Evolutionary conservation across 2,797 vertebrate genomes (phyloP).

Genomic region (Notolabrus celidotus): DNA sequence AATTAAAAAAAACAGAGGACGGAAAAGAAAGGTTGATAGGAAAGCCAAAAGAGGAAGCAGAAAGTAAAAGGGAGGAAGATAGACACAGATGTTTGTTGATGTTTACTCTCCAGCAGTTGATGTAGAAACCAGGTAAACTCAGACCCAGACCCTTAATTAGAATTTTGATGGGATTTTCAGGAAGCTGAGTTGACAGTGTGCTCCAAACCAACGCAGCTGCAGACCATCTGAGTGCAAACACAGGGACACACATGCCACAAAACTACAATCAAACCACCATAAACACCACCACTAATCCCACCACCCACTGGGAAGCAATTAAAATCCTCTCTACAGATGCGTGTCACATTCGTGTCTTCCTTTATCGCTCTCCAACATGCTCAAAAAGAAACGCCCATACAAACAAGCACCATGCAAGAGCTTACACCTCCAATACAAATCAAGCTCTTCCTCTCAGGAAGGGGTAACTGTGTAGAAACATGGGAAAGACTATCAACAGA

Average conservation of each 20-base stretch:
- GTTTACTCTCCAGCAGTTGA: conserved; percentile 38
- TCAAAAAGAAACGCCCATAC: too few species aligned
- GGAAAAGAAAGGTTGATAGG: not conserved
- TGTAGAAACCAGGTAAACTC: conserved; percentile 39
- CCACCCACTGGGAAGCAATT: conserved; percentile 43
- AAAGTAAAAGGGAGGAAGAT: too few species aligned
- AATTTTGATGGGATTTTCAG: conserved; percentile 40
- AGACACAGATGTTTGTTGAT: conserved; percentile 35
- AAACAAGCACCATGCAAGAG: too few species aligned
- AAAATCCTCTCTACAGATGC: conserved; percentile 18
- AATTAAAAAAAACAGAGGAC: not conserved
- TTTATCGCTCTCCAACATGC: not conserved
- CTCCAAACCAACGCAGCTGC: conserved; percentile 67
- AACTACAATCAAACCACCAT: not conserved
- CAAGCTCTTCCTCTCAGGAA: conserved; percentile 3
- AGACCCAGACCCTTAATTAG: conserved; percentile 43
- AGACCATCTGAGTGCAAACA: conserved; percentile 65
- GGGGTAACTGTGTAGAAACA: not conserved
- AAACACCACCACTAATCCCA: conserved; percentile 30
- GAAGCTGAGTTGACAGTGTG: conserved; percentile 51
- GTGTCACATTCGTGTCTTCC: not conserved
- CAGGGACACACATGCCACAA: conserved; percentile 19
- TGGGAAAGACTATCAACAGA: not conserved
- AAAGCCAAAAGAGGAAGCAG: too few species aligned
- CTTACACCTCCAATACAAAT: too few species aligned